Evolutionary conservation across 1,140 invertebrate species (phyloP).

Genomic region (Heliothis virescens): DNA sequence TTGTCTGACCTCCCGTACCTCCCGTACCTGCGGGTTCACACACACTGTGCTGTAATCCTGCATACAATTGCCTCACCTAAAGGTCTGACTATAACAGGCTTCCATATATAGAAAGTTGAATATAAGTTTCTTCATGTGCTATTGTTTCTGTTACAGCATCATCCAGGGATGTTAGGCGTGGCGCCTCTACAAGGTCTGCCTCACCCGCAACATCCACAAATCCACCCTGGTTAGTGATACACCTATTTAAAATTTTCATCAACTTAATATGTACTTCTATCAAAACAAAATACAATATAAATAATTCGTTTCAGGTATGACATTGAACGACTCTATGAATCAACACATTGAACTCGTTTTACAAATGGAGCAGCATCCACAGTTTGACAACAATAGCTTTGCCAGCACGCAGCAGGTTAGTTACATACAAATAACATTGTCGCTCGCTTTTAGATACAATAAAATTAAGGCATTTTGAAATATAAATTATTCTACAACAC

Average conservation of each 20-base stretch:
- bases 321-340: conserved; percentile 85
- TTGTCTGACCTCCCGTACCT: no score
- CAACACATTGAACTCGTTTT: conserved; percentile 85
- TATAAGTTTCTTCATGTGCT: conserved; percentile 24
- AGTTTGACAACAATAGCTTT: conserved; percentile 85
- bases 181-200: conserved; percentile 86
- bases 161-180: conserved; percentile 84
- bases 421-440: neutral
- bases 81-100: no score
- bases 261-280: neutral
- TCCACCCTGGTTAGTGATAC: conserved; percentile 83
- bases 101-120: no score
- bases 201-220: conserved; percentile 89
- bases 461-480: no score
- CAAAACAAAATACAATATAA: neutral
- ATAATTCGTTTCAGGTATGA: conserved; percentile 80
- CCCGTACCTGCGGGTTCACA: no score
- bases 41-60: no score
- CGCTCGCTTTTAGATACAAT: no score
- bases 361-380: conserved; percentile 86
- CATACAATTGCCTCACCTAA: no score
- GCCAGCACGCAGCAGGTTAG: conserved; percentile 83
- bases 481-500: no score
- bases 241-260: neutral
- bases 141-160: conserved; percentile 76